These are phyloP conservation scores for Anolis sagrei DNA, from an alignment of 2,113 vertebrate genomes.

Conservation along the genomic window DNA sequence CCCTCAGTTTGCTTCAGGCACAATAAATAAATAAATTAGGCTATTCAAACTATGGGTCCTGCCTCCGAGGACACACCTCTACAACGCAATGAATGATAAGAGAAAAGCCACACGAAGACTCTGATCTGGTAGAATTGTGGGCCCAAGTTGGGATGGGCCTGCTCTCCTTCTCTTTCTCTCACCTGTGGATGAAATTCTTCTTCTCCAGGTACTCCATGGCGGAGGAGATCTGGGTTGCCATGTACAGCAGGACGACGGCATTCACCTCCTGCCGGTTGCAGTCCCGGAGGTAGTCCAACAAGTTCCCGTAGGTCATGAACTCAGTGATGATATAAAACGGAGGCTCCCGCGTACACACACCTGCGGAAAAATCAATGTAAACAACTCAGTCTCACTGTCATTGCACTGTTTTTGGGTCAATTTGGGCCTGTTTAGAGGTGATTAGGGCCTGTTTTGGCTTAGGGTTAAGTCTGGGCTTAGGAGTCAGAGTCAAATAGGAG, in stretches of 20 bases:
- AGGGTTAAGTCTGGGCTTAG: too few species aligned
- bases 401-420: too few species aligned
- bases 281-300: slow-evolving; percentile 95
- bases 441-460: too few species aligned
- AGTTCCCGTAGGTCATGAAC: slow-evolving; percentile 98
- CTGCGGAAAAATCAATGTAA: slow-evolving; percentile 65
- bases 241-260: slow-evolving; percentile 96
- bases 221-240: slow-evolving; percentile 99
- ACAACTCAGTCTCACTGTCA: neutral
- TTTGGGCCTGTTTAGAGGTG: too few species aligned
- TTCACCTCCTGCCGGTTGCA: slow-evolving; percentile 96
- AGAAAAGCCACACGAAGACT: neutral
- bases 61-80: too few species aligned
- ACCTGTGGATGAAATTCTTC: slow-evolving; percentile 99
- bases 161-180: neutral
- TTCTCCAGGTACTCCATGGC: slow-evolving; percentile 99
- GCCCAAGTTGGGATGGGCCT: neutral
- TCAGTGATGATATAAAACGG: slow-evolving; percentile 99
- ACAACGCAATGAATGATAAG: too few species aligned
- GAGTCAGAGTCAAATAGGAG: neutral
- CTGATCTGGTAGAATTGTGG: neutral
- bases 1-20: too few species aligned
- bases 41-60: too few species aligned
- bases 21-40: too few species aligned
- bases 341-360: slow-evolving; percentile 96